Evolutionary conservation across 2,113 vertebrate genomes (phyloP).

Genomic region (Tauraco erythrolophus): DNA sequence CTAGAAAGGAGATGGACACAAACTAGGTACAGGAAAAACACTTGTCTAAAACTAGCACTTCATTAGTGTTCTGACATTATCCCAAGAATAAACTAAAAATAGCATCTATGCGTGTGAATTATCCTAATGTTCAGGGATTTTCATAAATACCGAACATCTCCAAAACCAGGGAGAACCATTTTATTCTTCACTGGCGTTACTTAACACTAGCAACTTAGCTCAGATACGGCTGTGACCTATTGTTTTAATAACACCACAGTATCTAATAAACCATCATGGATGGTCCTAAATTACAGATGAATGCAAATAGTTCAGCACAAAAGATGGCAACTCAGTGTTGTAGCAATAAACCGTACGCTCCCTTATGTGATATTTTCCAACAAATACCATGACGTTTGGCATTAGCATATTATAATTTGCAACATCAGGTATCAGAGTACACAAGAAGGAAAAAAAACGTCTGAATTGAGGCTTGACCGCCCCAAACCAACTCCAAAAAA

Average conservation of each 20-base stretch:
- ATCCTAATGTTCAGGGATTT: neutral
- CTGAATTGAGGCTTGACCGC: neutral
- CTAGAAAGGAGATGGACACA: neutral
- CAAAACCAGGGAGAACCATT: neutral
- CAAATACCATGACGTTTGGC: neutral
- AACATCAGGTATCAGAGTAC: neutral
- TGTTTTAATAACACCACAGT: neutral
- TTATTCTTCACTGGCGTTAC: neutral
- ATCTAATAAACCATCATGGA: neutral
- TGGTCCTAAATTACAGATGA: neutral
- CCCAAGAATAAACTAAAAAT: neutral
- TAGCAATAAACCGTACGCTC: accelerated
- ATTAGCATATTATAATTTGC: neutral
- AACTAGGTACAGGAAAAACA: neutral
- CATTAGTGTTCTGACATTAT: neutral
- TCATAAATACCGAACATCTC: neutral
- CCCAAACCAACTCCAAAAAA: neutral
- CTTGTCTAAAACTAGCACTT: neutral
- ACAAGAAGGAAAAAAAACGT: accelerated
- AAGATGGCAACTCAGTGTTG: neutral
- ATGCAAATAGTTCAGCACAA: neutral
- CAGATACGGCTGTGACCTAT: neutral
- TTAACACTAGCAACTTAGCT: neutral
- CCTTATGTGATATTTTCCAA: neutral
- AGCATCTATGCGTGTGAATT: neutral